Conservation (phyloP, 2,888 invertebrate genomes). For the Netelia virgata region DNA sequence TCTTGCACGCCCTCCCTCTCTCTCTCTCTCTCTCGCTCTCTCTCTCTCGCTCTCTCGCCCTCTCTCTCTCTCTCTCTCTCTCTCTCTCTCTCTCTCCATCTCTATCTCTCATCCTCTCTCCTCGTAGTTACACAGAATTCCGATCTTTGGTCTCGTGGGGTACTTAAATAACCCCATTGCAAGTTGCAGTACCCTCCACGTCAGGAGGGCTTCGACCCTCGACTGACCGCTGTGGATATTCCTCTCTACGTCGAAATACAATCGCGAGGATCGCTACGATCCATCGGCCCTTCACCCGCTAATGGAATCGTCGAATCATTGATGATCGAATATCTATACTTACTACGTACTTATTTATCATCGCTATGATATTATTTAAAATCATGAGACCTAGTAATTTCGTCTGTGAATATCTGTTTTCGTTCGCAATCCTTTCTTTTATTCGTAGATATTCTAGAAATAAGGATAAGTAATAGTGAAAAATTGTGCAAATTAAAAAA, state of each 20-base stretch:
- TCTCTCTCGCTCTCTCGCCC: slow-evolving; percentile 62
- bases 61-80: slow-evolving; percentile 63
- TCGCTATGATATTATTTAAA: background rate
- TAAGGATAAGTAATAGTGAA: too few relatives aligned
- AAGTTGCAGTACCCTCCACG: background rate
- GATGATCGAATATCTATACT: slow-evolving; percentile 2
- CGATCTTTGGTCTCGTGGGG: slow-evolving; percentile 71
- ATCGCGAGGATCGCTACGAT: background rate
- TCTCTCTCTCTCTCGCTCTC: slow-evolving; percentile 17
- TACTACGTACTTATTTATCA: background rate
- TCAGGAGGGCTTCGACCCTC: background rate
- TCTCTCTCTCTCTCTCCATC: slow-evolving; percentile 29
- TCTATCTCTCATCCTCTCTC: slow-evolving; percentile 47
- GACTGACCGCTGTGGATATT: background rate
- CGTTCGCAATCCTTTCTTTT: too few relatives aligned
- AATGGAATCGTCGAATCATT: slow-evolving; percentile 14
- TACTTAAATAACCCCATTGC: slow-evolving; percentile 74
- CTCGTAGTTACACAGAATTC: slow-evolving; percentile 48
- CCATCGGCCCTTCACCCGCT: slow-evolving; percentile 9
- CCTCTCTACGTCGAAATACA: background rate
- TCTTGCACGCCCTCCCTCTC: slow-evolving; percentile 51
- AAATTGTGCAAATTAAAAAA: too few relatives aligned
- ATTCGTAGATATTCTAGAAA: too few relatives aligned
- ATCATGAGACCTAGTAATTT: too few relatives aligned
- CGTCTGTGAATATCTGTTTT: too few relatives aligned